Evolutionary conservation across 2,113 vertebrate genomes (phyloP).

Genomic region (Chlamydotis undulata): DNA sequence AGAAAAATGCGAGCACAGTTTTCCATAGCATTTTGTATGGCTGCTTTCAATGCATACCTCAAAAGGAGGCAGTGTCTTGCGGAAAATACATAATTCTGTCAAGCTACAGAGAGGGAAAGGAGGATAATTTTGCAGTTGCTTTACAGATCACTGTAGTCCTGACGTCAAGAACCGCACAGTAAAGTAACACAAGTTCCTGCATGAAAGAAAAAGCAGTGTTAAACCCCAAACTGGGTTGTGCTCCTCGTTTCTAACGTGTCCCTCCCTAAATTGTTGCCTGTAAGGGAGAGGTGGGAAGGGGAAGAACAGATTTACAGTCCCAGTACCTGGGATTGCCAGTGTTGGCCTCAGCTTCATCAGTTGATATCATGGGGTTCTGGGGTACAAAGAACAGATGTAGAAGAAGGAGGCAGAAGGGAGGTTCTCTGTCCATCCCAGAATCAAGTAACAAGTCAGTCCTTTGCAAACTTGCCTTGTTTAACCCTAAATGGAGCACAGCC

Average conservation of each 20-base stretch:
- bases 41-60: slow-evolving; percentile 1
- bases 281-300: neutral
- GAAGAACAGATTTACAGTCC: neutral
- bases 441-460: neutral
- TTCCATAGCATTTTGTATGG: neutral
- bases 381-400: neutral
- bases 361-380: neutral
- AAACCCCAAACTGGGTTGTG: neutral
- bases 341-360: neutral
- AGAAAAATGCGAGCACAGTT: neutral
- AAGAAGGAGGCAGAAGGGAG: neutral
- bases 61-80: slow-evolving; percentile 16
- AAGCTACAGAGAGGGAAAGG: neutral
- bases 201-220: neutral
- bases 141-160: neutral
- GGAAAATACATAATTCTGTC: slow-evolving; percentile 12
- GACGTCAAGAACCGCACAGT: neutral
- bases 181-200: slow-evolving; percentile 2
- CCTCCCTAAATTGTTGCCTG: neutral
- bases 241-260: neutral
- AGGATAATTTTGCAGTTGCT: neutral
- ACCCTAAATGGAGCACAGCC: neutral
- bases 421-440: neutral
- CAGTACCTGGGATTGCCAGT: neutral
- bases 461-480: neutral